A percentile compares a stretch with the other conserved stretches of the same genome.
phyloP scores from a whole-genome alignment of 2,797 vertebrate species.

The Galagoides demidoff region DNA sequence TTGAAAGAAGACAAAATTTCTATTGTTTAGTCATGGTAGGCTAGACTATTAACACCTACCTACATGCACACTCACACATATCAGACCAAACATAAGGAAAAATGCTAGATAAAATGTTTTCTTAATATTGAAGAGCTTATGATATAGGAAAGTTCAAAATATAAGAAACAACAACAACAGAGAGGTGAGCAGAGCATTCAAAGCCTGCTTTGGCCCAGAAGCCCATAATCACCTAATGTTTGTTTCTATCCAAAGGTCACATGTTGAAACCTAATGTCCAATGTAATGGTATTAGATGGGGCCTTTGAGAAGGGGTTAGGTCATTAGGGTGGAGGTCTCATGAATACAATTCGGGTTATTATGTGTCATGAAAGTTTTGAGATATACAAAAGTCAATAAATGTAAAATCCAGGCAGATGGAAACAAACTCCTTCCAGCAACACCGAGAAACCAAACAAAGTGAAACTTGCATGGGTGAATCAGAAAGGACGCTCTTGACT shows the following conservation, averaged over 20 bases:
- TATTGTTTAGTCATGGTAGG: background rate
- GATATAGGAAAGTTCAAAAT: background rate
- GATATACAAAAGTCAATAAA: too few relatives aligned
- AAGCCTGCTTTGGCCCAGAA: background rate
- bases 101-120: background rate
- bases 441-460: too few relatives aligned
- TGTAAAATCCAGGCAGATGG: too few relatives aligned
- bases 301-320: background rate
- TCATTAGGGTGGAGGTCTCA: too few relatives aligned
- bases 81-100: background rate
- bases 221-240: background rate
- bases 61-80: background rate
- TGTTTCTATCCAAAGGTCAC: background rate
- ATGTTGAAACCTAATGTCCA: background rate
- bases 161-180: background rate
- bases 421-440: too few relatives aligned
- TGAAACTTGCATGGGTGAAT: too few relatives aligned
- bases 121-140: background rate
- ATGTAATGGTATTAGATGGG: background rate
- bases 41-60: background rate
- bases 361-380: too few relatives aligned
- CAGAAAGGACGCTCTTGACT: too few relatives aligned
- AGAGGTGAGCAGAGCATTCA: background rate
- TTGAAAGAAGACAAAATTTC: slow-evolving; percentile 9
- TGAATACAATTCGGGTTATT: background rate